A percentile compares a stretch with the other conserved stretches of the same genome.
These are phyloP conservation scores for Vultur gryphus DNA, from an alignment of 2,797 vertebrate species.

Conservation along the genomic window DNA sequence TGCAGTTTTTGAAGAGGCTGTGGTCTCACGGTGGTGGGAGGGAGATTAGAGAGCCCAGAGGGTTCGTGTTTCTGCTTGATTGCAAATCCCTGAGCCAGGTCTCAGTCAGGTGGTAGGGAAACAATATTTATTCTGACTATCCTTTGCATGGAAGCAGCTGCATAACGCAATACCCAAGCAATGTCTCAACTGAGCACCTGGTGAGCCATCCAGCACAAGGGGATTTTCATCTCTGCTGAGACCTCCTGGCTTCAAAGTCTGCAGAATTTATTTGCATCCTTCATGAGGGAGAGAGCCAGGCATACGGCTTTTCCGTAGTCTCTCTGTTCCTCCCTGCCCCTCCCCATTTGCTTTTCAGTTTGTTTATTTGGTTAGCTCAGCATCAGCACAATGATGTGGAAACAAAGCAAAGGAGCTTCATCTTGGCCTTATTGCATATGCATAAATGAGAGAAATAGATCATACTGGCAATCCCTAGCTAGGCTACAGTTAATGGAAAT, in stretches of 20 bases:
- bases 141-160: not conserved
- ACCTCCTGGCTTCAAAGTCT: not conserved
- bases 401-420: slow-evolving; percentile 37
- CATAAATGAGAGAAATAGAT: slow-evolving; percentile 27
- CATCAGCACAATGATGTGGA: slow-evolving; percentile 9
- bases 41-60: not conserved
- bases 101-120: not conserved
- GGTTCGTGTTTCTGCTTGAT: not conserved
- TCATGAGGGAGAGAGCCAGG: not conserved
- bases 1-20: not conserved
- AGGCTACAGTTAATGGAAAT: slow-evolving; percentile 36
- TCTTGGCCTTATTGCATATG: slow-evolving; percentile 22
- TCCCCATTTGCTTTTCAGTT: not conserved
- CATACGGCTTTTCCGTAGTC: not conserved
- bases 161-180: not conserved
- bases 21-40: not conserved
- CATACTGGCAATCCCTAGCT: slow-evolving; percentile 13
- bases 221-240: slow-evolving; percentile 2
- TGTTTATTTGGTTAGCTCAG: slow-evolving; percentile 52
- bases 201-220: not conserved
- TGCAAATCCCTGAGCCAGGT: not conserved
- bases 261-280: slow-evolving; percentile 4
- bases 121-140: not conserved
- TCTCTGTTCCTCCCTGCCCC: not conserved
- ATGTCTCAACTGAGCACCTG: not conserved